A percentile compares a stretch with the other conserved stretches of the same genome.
These are phyloP conservation scores for Tetragonula clypearis DNA, from an alignment of 1,140 invertebrate genomes.

Conservation along the genomic window DNA sequence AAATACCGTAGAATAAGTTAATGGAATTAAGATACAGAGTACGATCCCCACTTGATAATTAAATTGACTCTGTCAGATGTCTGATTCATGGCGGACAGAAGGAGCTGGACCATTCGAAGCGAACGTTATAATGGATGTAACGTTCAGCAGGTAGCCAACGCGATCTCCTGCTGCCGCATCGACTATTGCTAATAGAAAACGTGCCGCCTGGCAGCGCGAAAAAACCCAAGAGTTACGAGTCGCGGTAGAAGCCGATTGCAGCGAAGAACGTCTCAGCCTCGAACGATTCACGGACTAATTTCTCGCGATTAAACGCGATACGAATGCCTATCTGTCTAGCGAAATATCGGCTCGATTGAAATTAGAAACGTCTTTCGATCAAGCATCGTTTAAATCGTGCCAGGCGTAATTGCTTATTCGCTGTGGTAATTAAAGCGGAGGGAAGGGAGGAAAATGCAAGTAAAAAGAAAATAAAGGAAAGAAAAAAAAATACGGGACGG, in stretches of 20 bases:
- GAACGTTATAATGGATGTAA: background rate
- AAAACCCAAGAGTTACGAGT: slow-evolving; percentile 12
- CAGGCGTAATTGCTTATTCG: background rate
- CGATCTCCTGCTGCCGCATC: background rate
- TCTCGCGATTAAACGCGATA: background rate
- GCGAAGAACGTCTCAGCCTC: background rate
- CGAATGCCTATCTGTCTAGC: background rate
- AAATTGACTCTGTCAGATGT: slow-evolving; percentile 5
- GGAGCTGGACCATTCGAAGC: background rate
- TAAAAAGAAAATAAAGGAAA: background rate
- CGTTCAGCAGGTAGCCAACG: slow-evolving; percentile 1
- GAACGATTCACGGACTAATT: background rate
- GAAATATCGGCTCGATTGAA: background rate
- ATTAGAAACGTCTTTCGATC: background rate
- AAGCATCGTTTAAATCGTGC: background rate
- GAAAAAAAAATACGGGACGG: background rate
- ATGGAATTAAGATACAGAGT: background rate
- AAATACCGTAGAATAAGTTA: background rate
- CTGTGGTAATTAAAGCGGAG: slow-evolving; percentile 50
- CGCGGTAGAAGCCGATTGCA: background rate
- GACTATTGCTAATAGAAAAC: slow-evolving; percentile 16
- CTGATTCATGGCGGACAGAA: background rate
- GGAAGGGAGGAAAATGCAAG: background rate
- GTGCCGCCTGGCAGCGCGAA: background rate
- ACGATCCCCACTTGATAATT: background rate